Evolutionary conservation across 2,888 invertebrate species (phyloP).

Genomic region (Panorpa germanica): DNA sequence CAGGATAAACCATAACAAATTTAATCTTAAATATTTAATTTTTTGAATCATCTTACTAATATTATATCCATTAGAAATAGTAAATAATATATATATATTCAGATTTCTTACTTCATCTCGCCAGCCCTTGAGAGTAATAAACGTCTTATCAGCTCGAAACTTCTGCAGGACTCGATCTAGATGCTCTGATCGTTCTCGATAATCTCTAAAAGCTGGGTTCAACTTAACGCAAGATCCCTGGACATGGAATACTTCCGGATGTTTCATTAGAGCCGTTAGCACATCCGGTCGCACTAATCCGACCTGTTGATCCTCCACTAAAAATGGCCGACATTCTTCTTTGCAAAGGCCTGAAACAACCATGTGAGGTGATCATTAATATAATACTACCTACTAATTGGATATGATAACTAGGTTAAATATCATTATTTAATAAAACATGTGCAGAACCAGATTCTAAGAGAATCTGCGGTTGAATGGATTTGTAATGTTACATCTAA

Average conservation of each 20-base stretch:
- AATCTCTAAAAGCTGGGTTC: constrained; percentile 74
- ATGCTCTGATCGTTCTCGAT: constrained; percentile 57
- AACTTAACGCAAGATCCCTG: constrained; percentile 42
- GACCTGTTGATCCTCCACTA: constrained; percentile 76
- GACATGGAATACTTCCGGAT: constrained; percentile 51
- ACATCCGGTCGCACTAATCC: constrained; percentile 76
- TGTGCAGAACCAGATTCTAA: too few species aligned
- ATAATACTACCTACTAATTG: constrained; percentile 11
- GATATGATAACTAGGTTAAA: too few species aligned
- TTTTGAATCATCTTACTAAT: too few species aligned
- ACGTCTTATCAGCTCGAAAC: constrained; percentile 52
- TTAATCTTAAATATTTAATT: too few species aligned
- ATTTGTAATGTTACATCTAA: too few species aligned
- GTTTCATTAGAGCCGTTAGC: constrained; percentile 56
- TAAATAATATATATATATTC: constrained; percentile 9
- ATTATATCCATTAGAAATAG: constrained; percentile 7
- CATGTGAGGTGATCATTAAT: constrained; percentile 13
- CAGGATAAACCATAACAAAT: too few species aligned
- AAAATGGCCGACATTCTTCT: constrained; percentile 68
- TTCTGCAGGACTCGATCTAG: constrained; percentile 63
- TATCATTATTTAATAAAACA: too few species aligned
- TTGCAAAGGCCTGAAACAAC: constrained; percentile 44
- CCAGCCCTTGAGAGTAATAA: constrained; percentile 78
- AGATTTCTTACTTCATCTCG: constrained; percentile 56
- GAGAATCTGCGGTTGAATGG: too few species aligned